These are phyloP conservation scores for Dryobates pubescens DNA, from an alignment of 2,797 vertebrate genomes.

Conservation along the genomic window DNA sequence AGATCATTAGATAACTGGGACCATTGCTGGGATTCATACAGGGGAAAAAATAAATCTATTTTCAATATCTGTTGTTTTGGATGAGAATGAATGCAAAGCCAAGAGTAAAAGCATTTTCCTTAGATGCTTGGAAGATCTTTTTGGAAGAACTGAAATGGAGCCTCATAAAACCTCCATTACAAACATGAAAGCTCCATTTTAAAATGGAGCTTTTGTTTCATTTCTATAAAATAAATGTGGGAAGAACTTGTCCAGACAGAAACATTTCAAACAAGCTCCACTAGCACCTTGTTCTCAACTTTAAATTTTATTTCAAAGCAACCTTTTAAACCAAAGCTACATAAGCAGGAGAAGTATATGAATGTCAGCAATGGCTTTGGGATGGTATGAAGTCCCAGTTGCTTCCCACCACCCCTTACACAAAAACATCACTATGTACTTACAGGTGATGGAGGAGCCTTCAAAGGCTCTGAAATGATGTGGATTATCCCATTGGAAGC, in stretches of 20 bases:
- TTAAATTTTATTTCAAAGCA: not conserved
- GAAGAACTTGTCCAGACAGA: not conserved
- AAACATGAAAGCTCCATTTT: not conserved
- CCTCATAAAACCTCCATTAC: not conserved
- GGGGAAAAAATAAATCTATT: not conserved
- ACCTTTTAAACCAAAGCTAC: not conserved
- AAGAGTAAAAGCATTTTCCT: not conserved
- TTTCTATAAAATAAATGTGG: not conserved
- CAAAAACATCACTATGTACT: constrained; percentile 25
- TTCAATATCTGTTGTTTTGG: not conserved
- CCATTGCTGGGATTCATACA: not conserved
- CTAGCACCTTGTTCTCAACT: not conserved
- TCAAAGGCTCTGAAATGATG: constrained; percentile 86
- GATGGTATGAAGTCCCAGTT: not conserved
- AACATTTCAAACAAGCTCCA: not conserved
- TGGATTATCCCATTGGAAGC: constrained; percentile 95
- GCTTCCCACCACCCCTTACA: not conserved
- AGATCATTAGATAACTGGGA: not conserved
- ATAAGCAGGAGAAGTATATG: rapidly evolving
- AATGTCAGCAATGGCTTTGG: not conserved
- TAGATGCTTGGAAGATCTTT: not conserved
- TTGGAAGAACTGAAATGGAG: not conserved
- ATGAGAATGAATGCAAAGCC: not conserved
- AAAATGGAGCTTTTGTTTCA: not conserved
- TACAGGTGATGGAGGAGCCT: constrained; percentile 81